Evolutionary conservation across 1,140 invertebrate species (phyloP), one percentile per base, ranked within the genome.

Genomic region (Solenopsis fugax): DNA sequence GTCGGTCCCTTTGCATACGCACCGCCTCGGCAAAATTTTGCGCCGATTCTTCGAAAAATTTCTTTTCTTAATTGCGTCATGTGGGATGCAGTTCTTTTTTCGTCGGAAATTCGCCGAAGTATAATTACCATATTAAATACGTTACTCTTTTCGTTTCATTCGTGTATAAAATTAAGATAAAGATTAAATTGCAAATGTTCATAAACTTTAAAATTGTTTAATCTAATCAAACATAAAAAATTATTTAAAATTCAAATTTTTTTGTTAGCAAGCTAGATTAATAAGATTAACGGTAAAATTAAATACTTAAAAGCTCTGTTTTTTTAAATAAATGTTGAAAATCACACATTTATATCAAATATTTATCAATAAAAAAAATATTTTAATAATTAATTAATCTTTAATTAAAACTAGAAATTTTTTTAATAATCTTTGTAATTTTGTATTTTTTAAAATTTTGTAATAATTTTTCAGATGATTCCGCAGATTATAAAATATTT

Each of bases 1-100:
- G 65, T 60, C 56, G 60, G 80, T 67, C 86, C 80, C 86, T 88
- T 90, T 90, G 88, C 88, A 88, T 90, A 87, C 69, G 60, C 69
- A 89, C 50, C 56, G 73, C 50, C 29, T 9, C 13, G 34, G 56
- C 56, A 86, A 90, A 87, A 90, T 88, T 85, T 73, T 6, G 29
- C 62, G 56, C 65, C 62, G 50, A 81, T 90, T 80, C 56, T 60
- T n/a, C 56, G 62, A 85, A 50, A 86, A 81, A 82, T 60, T 84
- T 82, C 60, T 50, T 89, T 88, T 45, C 67, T 54, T 4, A 12
- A 12, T 67, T 80, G 4, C n/a, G 48, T 52, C 16, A 24, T n/a
- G 21, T 4, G 16, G 16, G 29, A 7, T 4, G 18, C 60, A 58
- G 4, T 45, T 71, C 9, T 29, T 29, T 29, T 1, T 50, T 34